These are phyloP conservation scores for Hypomesus transpacificus DNA, from an alignment of 2,113 vertebrate species.

Conservation along the genomic window DNA sequence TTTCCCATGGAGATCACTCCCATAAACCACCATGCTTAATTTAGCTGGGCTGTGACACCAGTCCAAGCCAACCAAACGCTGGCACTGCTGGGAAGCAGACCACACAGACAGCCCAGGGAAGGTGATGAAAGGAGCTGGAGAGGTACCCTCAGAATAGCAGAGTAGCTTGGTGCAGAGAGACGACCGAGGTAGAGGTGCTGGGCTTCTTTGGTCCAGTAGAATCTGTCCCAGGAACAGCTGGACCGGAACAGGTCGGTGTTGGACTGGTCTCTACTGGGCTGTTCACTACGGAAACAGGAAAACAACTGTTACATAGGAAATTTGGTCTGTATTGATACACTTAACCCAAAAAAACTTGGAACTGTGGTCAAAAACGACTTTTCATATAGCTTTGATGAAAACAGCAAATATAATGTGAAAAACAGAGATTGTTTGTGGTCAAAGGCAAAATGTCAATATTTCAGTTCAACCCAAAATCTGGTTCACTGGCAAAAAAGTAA, in stretches of 20 bases:
- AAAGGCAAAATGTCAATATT: background rate
- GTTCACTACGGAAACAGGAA: conserved; percentile 52
- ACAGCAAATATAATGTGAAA: background rate
- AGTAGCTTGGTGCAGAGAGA: conserved; percentile 63
- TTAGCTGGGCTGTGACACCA: too few relatives aligned
- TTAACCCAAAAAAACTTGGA: background rate
- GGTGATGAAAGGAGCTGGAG: background rate
- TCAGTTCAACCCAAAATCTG: background rate
- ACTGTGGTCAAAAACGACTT: background rate
- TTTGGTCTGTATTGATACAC: background rate
- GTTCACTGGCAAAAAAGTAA: too few relatives aligned
- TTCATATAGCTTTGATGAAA: background rate
- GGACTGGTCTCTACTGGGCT: conserved; percentile 58
- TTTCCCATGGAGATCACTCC: too few relatives aligned
- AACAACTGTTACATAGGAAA: background rate
- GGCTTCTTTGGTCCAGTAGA: conserved; percentile 68
- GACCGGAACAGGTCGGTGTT: conserved; percentile 61
- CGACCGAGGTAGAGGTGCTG: conserved; percentile 65
- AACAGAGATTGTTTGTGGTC: background rate
- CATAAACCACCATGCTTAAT: too few relatives aligned
- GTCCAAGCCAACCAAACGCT: too few relatives aligned
- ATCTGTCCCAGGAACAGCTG: conserved; percentile 44
- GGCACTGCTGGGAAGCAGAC: too few relatives aligned
- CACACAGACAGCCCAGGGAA: background rate
- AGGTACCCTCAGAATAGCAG: conserved; percentile 65